These are phyloP conservation scores for Cisticola juncidis DNA, from an alignment of 2,113 vertebrate species.

Conservation along the genomic window DNA sequence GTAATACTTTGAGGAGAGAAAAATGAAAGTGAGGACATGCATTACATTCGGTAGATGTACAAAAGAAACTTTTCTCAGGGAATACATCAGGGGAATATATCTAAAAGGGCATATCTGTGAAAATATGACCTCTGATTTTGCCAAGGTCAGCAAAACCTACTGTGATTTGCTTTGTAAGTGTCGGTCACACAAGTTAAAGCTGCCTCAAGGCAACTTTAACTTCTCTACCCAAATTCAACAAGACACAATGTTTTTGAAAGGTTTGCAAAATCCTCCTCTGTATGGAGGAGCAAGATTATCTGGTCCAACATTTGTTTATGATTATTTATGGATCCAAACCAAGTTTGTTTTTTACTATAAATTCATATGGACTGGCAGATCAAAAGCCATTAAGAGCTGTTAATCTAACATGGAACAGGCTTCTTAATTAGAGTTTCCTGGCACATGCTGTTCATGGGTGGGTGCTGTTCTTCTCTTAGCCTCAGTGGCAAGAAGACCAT, in stretches of 20 bases:
- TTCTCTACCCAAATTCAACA: conserved; percentile 34
- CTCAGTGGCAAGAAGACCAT: background rate
- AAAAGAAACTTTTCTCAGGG: conserved; percentile 61
- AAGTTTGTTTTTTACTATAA: background rate
- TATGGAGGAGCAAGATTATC: conserved; percentile 26
- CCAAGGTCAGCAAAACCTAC: conserved; percentile 58
- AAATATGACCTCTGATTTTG: conserved; percentile 59
- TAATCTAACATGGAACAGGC: background rate
- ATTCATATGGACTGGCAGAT: background rate
- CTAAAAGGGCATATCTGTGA: conserved; percentile 36
- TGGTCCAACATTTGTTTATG: conserved; percentile 45
- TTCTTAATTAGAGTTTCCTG: background rate
- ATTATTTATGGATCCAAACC: conserved; percentile 46
- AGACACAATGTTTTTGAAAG: conserved; percentile 51
- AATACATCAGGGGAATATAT: conserved; percentile 24
- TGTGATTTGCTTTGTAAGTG: conserved; percentile 32
- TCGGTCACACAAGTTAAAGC: conserved; percentile 36
- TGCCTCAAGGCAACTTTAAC: conserved; percentile 55
- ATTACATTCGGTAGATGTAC: conserved; percentile 40
- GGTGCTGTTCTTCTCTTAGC: background rate
- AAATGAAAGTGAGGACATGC: conserved; percentile 53
- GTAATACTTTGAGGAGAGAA: conserved; percentile 23
- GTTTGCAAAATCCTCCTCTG: conserved; percentile 28
- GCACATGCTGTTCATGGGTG: background rate
- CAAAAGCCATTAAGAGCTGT: background rate